Conservation (phyloP, 2,888 invertebrate genomes). For the Mechanitis mazaeus region DNA sequence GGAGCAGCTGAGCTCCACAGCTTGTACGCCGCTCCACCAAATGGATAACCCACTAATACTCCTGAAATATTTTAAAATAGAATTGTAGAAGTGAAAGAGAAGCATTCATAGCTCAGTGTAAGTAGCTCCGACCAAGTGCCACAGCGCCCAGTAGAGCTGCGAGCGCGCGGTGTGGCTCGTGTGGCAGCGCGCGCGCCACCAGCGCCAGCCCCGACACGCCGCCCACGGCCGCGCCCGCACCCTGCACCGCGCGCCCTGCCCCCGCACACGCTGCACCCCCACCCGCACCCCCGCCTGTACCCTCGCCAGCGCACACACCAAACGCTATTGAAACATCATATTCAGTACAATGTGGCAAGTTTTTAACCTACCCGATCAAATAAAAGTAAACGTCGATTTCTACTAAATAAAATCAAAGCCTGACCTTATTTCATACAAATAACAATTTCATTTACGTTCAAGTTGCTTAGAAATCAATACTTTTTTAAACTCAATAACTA, state of each 20-base stretch:
- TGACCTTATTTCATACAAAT: no score
- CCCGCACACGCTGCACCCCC: conserved; percentile 39
- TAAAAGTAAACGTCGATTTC: no score
- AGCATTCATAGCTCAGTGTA: no score
- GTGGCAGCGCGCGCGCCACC: conserved; percentile 43
- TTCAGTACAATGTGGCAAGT: no score
- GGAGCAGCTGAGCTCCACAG: conserved; percentile 56
- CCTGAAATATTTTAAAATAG: conserved; percentile 38
- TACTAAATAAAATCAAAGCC: no score
- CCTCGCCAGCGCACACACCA: conserved; percentile 29
- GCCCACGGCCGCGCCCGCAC: conserved; percentile 52
- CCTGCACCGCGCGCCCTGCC: conserved; percentile 46
- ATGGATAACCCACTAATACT: conserved; percentile 65
- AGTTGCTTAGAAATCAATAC: no score
- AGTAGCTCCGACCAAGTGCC: conserved; percentile 46
- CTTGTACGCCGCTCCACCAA: conserved; percentile 56
- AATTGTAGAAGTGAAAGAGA: no score
- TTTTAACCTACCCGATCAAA: no score
- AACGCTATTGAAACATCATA: conserved; percentile 19
- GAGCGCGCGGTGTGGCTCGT: conserved; percentile 40
- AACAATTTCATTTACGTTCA: no score
- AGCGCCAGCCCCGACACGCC: conserved; percentile 59
- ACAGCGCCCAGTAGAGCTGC: conserved; percentile 60
- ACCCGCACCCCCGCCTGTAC: conserved; percentile 32
- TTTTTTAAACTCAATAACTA: no score